Base-by-base conservation (phyloP, 2,888 invertebrate species). In the Andrena bucephala region DNA sequence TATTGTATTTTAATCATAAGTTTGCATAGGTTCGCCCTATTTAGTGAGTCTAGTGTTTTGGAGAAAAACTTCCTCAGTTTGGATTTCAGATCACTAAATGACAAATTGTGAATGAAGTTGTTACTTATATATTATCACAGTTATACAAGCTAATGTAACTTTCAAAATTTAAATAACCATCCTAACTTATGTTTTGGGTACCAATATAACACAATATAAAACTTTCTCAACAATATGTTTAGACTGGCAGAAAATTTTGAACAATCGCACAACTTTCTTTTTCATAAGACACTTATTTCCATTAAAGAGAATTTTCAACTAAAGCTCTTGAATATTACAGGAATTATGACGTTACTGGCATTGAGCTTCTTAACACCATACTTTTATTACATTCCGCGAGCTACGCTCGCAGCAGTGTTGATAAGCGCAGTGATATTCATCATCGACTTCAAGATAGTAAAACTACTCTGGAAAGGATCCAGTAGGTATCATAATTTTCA, bases 361-460 rank as follows among this genome's bases (percentile, higher is more conserved):
- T 94, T 99, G 67, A 96, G 96, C 84, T 97, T 98, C 92, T 95
- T 99, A 75, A 98, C 99, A 1, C 97, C 97, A 1, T 97, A 97
- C 92, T 99, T 99, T 94, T 97, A 96, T 94, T 98, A 95, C 93
- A 98, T 98, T 87, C 98, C 98, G 1, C 96, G 96, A 91, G 96
- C 99, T 0, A 96, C 98, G 0, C 95, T 99, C 33, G 96, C 98
- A 0, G 97, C 98, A 0, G 97, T 99, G 67, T 96, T 99, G 84
- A 98, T 99, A 84, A 96, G 97, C 87, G 98, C 99, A 7, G 98
- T 99, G 13, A 94, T 97, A 73, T 97, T 97, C 92, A 96, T 98
- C 96, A 96, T 96, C 71, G 96, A 96, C 89, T 86, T 95, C 71
- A 89, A 93, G 68, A 95, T 95, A 2, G 89, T 95, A 62, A 82